These are phyloP conservation scores for Schizopygopsis malacanthus DNA, from an alignment of 2,797 vertebrate genomes.

Conservation along the genomic window DNA sequence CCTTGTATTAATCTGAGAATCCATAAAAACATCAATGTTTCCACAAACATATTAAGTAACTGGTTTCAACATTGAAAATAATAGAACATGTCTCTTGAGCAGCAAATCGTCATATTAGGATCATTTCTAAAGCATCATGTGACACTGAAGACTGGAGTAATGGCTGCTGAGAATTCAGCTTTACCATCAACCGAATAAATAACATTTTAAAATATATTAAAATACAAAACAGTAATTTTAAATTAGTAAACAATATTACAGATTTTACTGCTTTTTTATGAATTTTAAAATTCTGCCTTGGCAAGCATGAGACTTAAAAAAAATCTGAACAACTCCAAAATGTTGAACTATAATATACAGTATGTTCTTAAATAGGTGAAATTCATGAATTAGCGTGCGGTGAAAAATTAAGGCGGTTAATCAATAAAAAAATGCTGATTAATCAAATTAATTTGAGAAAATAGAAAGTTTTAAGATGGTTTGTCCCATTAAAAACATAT, in stretches of 20 bases:
- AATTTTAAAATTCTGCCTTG: background rate
- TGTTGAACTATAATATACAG: background rate
- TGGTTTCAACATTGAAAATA: background rate
- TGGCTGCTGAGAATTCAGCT: background rate
- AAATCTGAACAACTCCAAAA: background rate
- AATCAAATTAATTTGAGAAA: background rate
- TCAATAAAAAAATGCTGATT: background rate
- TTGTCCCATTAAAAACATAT: background rate
- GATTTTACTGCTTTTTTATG: background rate
- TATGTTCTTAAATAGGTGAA: background rate
- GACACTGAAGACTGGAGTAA: background rate
- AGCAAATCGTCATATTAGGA: background rate
- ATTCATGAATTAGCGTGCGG: background rate
- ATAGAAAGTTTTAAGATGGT: background rate
- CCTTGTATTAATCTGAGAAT: background rate
- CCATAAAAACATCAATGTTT: background rate
- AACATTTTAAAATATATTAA: background rate
- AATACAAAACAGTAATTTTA: background rate
- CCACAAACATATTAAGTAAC: background rate
- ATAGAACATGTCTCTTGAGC: background rate
- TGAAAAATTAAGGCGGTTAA: background rate
- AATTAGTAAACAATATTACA: background rate
- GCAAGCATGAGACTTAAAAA: background rate
- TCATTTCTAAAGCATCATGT: background rate
- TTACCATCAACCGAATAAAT: background rate